A percentile compares a stretch with the other conserved stretches of the same genome.
phyloP scores from a whole-genome alignment of 2,797 vertebrate genomes.

The Cygnus olor region DNA sequence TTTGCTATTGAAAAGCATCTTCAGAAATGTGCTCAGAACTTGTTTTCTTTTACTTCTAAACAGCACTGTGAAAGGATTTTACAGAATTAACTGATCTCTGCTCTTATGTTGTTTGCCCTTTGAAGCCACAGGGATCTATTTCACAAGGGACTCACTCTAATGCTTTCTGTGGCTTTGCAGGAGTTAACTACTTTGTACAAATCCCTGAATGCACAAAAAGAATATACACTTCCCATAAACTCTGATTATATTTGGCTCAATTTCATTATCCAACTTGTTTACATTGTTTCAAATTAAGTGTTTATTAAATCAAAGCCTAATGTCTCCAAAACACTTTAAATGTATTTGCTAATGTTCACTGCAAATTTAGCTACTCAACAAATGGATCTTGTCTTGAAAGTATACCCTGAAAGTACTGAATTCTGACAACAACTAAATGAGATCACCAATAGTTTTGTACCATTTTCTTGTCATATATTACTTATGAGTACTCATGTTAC shows the following conservation, averaged over 20 bases:
- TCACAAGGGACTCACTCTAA: background rate
- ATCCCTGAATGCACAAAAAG: background rate
- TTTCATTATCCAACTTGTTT: slow-evolving; percentile 36
- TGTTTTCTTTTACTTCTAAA: background rate
- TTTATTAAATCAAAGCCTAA: background rate
- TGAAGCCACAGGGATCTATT: background rate
- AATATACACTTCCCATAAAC: background rate
- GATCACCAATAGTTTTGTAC: background rate
- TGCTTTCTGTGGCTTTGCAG: background rate
- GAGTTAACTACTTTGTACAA: background rate
- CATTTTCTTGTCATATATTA: background rate
- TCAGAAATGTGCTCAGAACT: background rate
- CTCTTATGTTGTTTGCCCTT: background rate
- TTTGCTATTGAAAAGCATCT: background rate
- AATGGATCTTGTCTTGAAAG: background rate
- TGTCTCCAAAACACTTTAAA: background rate
- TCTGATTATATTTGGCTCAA: background rate
- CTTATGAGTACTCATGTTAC: background rate
- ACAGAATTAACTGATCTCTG: background rate
- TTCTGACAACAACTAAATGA: background rate
- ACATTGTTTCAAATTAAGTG: slow-evolving; percentile 2
- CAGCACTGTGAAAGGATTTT: background rate
- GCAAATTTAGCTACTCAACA: background rate
- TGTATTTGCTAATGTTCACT: background rate
- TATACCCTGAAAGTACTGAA: background rate